Evolutionary conservation across 2,113 vertebrate genomes (phyloP).

Genomic region (Rissa tridactyla): DNA sequence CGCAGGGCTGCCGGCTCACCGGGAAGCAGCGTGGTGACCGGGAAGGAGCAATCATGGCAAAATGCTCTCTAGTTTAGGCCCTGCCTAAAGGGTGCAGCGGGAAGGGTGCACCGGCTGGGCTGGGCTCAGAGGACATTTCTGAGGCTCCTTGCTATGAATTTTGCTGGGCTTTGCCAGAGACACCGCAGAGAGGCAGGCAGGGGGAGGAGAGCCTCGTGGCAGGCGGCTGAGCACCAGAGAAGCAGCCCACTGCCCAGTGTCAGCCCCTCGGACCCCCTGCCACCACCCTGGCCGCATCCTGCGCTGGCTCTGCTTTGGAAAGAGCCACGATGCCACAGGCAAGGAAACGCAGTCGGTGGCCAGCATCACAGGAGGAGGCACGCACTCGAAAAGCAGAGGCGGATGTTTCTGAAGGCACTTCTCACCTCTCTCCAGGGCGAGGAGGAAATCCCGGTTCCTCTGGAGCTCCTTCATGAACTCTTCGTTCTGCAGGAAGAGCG

Average conservation of each 20-base stretch:
- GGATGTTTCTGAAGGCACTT: not conserved
- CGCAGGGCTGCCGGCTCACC: rapidly evolving
- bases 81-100: not conserved
- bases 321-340: not conserved
- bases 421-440: constrained; percentile 93
- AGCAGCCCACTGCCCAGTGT: not conserved
- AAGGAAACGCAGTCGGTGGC: not conserved
- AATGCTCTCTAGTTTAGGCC: not conserved
- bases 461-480: constrained; percentile 98
- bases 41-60: not conserved
- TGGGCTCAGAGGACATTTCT: not conserved
- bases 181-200: not conserved
- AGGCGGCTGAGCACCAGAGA: not conserved
- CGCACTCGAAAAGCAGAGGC: not conserved
- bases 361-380: not conserved
- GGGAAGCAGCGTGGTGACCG: not conserved
- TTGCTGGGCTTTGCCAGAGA: not conserved
- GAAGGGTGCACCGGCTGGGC: rapidly evolving
- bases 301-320: not conserved
- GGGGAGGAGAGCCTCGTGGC: not conserved
- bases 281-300: not conserved
- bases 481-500: constrained; percentile 94
- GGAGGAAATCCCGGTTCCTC: constrained; percentile 93
- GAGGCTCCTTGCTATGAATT: not conserved
- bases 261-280: rapidly evolving